Conservation (phyloP, 53 echinoderm and acorn worm species). For the Echinometra lucunter region DNA sequence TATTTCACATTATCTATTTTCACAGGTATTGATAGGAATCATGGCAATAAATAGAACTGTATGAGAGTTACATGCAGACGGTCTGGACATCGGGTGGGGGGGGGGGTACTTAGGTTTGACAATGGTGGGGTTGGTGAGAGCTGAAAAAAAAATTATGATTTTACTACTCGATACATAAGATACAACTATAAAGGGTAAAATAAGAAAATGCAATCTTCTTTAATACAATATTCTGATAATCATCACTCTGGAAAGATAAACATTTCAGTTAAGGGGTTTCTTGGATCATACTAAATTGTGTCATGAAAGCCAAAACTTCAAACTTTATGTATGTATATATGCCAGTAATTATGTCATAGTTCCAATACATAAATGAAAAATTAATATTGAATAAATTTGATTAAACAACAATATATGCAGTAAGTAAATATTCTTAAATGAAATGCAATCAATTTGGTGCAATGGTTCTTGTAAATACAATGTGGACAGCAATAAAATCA, state of each 20-base stretch:
- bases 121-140: constrained; percentile 29
- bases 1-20: background rate
- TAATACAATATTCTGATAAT: background rate
- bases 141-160: background rate
- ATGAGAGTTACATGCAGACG: constrained; percentile 11
- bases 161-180: background rate
- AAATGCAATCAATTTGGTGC: background rate
- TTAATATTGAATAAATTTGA: background rate
- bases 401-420: background rate
- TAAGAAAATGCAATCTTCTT: background rate
- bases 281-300: background rate
- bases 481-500: background rate
- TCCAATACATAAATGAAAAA: background rate
- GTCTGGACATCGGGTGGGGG: background rate
- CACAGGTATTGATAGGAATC: background rate
- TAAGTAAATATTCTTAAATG: background rate
- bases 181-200: background rate
- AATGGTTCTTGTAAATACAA: background rate
- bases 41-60: background rate
- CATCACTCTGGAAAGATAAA: background rate
- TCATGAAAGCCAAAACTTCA: background rate
- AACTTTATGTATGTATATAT: background rate
- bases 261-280: background rate
- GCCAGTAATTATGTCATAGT: background rate
- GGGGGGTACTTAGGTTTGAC: background rate